Conservation (phyloP, 1,140 invertebrate species). For the Calephelis nemesis region DNA sequence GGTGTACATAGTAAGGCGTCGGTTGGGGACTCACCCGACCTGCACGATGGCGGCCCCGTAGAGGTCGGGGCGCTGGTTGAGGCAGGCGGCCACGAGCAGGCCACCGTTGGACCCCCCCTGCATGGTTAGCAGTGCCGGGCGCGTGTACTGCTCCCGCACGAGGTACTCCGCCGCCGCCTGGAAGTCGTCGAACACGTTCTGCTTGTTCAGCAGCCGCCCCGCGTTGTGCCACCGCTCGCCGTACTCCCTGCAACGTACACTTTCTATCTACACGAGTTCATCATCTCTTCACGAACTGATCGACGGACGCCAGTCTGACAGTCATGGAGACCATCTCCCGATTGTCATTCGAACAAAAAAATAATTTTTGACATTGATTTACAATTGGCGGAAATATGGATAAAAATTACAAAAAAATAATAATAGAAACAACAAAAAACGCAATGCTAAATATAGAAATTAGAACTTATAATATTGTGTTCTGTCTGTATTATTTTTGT, state of each 20-base stretch:
- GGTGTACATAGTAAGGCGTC: not conserved
- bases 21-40: conserved; percentile 87
- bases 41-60: conserved; percentile 94
- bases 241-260: conserved; percentile 88
- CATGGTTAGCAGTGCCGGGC: conserved; percentile 87
- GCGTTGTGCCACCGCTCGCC: conserved; percentile 98
- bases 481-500: no score
- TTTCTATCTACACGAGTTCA: not conserved
- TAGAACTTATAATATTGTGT: no score
- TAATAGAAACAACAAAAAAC: no score
- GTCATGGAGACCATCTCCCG: no score
- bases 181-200: conserved; percentile 99
- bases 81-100: conserved; percentile 93
- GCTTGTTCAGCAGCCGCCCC: conserved; percentile 95
- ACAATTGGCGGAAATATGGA: no score
- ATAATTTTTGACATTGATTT: no score
- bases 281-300: no score
- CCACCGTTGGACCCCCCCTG: conserved; percentile 98
- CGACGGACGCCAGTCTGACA: no score
- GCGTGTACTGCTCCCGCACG: conserved; percentile 90
- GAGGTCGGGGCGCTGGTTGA: conserved; percentile 97
- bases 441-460: no score
- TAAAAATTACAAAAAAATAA: no score
- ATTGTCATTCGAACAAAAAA: no score
- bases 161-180: conserved; percentile 95